A percentile compares a stretch with the other conserved stretches of the same genome.
These are phyloP conservation scores for Lasiommata megera DNA, from an alignment of 2,888 invertebrate species.

Conservation along the genomic window DNA sequence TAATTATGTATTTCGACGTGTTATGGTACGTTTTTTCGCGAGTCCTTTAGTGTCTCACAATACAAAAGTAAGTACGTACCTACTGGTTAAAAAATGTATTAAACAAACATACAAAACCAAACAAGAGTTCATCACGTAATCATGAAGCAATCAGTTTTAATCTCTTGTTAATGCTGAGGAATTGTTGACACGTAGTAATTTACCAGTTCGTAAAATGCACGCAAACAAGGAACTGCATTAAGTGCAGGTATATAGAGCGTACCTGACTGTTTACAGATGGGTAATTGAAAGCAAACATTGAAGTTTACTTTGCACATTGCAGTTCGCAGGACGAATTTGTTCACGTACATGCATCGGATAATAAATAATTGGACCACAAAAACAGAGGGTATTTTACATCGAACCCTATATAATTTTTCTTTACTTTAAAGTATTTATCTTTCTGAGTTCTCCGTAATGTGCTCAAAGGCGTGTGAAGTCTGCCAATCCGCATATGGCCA, in stretches of 20 bases:
- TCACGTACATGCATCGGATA: constrained; percentile 2
- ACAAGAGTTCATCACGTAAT: constrained; percentile 13
- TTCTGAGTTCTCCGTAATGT: no score
- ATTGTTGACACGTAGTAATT: constrained; percentile 29
- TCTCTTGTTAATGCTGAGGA: constrained; percentile 17
- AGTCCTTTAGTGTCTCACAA: no score
- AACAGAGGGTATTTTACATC: background rate
- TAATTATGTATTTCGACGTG: no score
- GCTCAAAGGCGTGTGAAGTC: no score
- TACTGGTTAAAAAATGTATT: background rate
- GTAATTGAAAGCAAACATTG: constrained; percentile 77
- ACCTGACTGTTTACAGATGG: constrained; percentile 66
- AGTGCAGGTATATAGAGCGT: constrained; percentile 65
- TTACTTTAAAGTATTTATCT: no score
- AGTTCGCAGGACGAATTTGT: constrained; percentile 34
- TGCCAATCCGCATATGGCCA: no score
- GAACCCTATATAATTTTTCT: background rate
- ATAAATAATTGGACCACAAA: constrained; percentile 1
- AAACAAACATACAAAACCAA: background rate
- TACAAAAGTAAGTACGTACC: no score
- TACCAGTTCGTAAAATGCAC: constrained; percentile 28
- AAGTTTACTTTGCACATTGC: constrained; percentile 62
- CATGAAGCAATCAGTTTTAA: constrained; percentile 25
- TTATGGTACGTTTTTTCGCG: no score
- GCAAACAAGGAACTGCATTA: constrained; percentile 52